phyloP scores from a whole-genome alignment of 2,113 vertebrate genomes.

The Pachypanchax playfairii region DNA sequence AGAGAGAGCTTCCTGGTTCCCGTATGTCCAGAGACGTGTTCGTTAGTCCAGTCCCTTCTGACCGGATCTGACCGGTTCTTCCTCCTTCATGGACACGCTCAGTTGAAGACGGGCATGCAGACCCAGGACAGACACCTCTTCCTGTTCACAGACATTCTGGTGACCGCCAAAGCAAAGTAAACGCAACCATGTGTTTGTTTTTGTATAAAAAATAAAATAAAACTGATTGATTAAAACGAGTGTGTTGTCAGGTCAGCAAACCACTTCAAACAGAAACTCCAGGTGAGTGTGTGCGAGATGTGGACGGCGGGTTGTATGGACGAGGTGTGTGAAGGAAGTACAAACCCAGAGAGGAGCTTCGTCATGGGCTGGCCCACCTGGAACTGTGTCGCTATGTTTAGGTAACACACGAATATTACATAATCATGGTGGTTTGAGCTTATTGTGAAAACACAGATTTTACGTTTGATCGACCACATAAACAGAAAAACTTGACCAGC shows the following conservation, averaged over 20 bases:
- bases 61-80: slow-evolving; percentile 46
- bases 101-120: slow-evolving; percentile 75
- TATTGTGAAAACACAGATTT: neutral
- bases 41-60: slow-evolving; percentile 68
- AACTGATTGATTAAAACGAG: neutral
- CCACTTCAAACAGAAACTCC: slow-evolving; percentile 88
- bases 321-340: slow-evolving; percentile 93
- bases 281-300: slow-evolving; percentile 87
- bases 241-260: slow-evolving; percentile 63
- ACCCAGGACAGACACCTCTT: slow-evolving; percentile 77
- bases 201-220: too few species aligned
- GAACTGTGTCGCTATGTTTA: slow-evolving; percentile 93
- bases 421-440: too few species aligned
- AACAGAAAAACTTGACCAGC: neutral
- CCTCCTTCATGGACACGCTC: slow-evolving; percentile 68
- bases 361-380: slow-evolving; percentile 96
- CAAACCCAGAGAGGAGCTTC: slow-evolving; percentile 85
- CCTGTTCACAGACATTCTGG: slow-evolving; percentile 71
- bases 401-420: slow-evolving; percentile 78
- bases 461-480: neutral
- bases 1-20: slow-evolving; percentile 70
- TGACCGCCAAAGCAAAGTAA: slow-evolving; percentile 76
- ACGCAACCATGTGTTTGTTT: neutral
- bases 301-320: slow-evolving; percentile 92
- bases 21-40: slow-evolving; percentile 58